phyloP scores from a whole-genome alignment of 35 echinoderm and acorn worm genomes.

The Lytechinus pictus region DNA sequence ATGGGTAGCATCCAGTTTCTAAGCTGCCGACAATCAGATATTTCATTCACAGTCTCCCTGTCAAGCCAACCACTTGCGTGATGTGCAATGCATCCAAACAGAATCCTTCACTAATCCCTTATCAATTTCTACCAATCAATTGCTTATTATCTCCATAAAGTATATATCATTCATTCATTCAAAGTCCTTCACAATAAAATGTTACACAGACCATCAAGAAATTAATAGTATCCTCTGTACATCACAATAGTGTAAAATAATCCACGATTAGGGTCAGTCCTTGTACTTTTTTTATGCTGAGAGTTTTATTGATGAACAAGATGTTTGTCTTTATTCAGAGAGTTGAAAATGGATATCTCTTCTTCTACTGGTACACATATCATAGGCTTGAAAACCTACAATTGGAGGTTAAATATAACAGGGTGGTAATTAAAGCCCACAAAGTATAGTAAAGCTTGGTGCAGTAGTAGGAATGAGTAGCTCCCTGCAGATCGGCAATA shows the following conservation, averaged over 20 bases:
- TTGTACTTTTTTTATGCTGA: background rate
- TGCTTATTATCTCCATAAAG: background rate
- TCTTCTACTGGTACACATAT: background rate
- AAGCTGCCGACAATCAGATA: background rate
- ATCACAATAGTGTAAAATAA: background rate
- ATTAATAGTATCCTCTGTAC: background rate
- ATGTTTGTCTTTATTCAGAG: background rate
- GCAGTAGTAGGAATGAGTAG: background rate
- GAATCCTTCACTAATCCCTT: background rate
- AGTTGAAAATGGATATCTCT: background rate
- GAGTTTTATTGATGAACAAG: background rate
- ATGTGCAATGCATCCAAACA: conserved; percentile 9
- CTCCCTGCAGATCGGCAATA: background rate
- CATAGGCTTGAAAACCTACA: background rate
- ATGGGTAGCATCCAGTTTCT: conserved; percentile 10
- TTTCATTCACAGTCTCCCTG: background rate
- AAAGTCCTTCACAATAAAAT: background rate
- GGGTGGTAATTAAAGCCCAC: background rate
- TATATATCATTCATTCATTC: background rate
- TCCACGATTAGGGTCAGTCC: background rate
- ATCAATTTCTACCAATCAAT: background rate
- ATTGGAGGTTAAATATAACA: background rate
- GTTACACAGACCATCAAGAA: background rate
- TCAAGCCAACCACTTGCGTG: background rate
- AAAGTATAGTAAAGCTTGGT: background rate